Base-by-base conservation (phyloP, 2,113 vertebrate species). In the Myotis yumanensis region DNA sequence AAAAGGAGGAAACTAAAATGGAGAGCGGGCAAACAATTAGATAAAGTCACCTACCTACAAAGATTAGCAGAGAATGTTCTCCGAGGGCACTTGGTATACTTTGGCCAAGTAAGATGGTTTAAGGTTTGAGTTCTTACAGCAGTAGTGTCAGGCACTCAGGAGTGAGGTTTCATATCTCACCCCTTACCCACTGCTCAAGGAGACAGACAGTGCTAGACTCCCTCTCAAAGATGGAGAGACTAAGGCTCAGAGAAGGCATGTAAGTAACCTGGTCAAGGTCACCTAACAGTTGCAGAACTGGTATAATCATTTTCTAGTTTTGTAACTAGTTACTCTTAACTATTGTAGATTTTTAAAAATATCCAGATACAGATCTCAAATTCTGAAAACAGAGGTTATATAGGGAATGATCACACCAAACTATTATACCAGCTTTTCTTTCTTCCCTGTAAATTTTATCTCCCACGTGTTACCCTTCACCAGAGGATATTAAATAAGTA, bases 1-100 rank as follows among this genome's bases (percentile, higher is more conserved):
- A 93, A 73, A 85, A 93, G 77, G 64, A 90, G 25, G 75, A 86
- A 96, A 96, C 10, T 37, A n/a, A 83, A 73, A 28, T 79, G 54
- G 7, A 73, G 32, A 77, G 35, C 89, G 23, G 10, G 48, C 54
- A 52, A 81, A 40, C 10, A 46, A 71, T 37, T 32, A 62, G 46
- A 77, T 9, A 62, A 85, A 20, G 32, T 75, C 62, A 79, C 12
- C 17, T 0, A 15, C 4, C 4, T 20, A 23, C 16, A 10, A 86
- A 54, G 25, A 66, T 28, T 25, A 84, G 79, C 2, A 32, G 54
- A 69, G 23, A 40, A n/a, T 43, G 40, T 15, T 59, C 4, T 25
- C 23, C 28, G 46, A 57, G 46, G 23, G 15, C 37, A 32, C 3
- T 12, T 18, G 14, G 16, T 10, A 14, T 30, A 28, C 6, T 59